Percentiles rank a stretch among this genome's conserved stretches.
These are phyloP conservation scores for Pristionchus entomophagus DNA, from an alignment of 2,888 invertebrate species.

Conservation along the genomic window DNA sequence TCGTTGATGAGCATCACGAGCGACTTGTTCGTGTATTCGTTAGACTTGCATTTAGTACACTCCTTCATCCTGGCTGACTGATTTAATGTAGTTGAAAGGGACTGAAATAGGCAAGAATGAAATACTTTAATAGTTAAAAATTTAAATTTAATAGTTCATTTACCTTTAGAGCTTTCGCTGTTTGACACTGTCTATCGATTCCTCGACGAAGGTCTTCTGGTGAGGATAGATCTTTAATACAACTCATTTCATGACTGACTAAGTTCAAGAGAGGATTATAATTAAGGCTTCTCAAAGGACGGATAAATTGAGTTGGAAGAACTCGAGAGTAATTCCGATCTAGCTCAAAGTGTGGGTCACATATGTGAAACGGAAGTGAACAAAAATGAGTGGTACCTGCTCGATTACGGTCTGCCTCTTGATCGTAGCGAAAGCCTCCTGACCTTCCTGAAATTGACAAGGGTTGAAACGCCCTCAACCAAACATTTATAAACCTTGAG, in stretches of 20 bases:
- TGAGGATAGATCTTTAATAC: conserved; percentile 60
- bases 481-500: no score
- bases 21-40: conserved; percentile 94
- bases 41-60: conserved; percentile 97
- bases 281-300: no score
- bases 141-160: background rate
- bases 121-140: background rate
- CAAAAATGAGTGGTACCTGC: background rate
- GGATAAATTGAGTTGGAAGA: no score
- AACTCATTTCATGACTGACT: no score
- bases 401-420: conserved; percentile 64
- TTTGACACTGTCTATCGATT: conserved; percentile 50
- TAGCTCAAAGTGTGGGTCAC: no score
- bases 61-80: conserved; percentile 77
- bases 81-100: background rate
- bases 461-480: no score
- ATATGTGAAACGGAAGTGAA: no score
- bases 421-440: conserved; percentile 56
- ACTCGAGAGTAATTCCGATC: no score
- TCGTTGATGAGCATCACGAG: conserved; percentile 97
- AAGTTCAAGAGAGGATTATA: no score
- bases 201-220: conserved; percentile 69
- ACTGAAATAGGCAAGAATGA: background rate
- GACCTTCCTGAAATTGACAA: conserved; percentile 57
- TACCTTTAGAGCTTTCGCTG: background rate